Evolutionary conservation across 1,140 invertebrate genomes (phyloP).

Genomic region (Zaprionus africanus): DNA sequence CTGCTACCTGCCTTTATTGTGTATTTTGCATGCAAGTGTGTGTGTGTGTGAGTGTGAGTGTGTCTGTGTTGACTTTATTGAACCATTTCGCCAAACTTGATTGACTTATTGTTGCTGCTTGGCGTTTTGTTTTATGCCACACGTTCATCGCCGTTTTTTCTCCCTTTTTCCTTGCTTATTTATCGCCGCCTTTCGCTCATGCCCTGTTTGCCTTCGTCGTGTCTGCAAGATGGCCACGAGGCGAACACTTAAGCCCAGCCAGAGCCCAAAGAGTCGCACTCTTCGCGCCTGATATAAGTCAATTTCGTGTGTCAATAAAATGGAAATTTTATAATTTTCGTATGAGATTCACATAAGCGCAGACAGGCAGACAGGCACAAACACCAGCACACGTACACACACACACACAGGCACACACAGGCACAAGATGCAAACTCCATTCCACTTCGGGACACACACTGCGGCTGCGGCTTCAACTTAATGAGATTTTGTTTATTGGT

Average conservation of each 20-base stretch:
- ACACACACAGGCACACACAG: not conserved
- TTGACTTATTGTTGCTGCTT: conserved; percentile 65
- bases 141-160: conserved; percentile 16
- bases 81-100: conserved; percentile 77
- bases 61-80: conserved; percentile 76
- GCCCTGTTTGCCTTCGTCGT: conserved; percentile 21
- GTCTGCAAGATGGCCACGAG: conserved; percentile 37
- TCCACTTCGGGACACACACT: conserved; percentile 19
- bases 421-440: not conserved
- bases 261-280: conserved; percentile 44
- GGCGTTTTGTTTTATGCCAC: conserved; percentile 35
- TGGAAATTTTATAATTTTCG: conserved; percentile 81
- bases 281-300: conserved; percentile 69
- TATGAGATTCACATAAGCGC: conserved; percentile 27
- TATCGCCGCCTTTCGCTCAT: conserved; percentile 28
- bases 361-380: not conserved
- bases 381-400: not conserved
- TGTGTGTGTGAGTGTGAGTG: conserved; percentile 11
- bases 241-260: conserved; percentile 69
- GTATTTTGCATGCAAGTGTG: not conserved
- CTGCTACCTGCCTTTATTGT: not conserved
- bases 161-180: conserved; percentile 30
- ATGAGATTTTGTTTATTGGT: conserved; percentile 80
- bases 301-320: conserved; percentile 81
- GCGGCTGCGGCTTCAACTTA: conserved; percentile 66